Percentiles rank a stretch among this genome's conserved stretches.
phyloP scores from a whole-genome alignment of 2,797 vertebrate species.

The Alcedo quadribrachys region DNA sequence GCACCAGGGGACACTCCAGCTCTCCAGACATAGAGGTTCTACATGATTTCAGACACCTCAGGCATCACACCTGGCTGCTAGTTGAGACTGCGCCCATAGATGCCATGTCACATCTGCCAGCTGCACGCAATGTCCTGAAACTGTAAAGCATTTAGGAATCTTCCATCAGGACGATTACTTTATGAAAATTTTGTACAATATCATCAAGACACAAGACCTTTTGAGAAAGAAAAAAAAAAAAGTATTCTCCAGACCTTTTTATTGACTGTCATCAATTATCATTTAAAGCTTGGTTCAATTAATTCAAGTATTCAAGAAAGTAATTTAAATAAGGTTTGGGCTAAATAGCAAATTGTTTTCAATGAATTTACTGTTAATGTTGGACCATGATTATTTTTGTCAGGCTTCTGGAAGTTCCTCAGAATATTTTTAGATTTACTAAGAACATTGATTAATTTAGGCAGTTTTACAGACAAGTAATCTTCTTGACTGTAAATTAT shows the following conservation, averaged over 20 bases:
- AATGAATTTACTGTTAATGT: neutral
- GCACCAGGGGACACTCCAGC: constrained; percentile 2
- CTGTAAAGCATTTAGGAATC: neutral
- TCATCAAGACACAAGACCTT: neutral
- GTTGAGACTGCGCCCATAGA: neutral
- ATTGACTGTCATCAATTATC: neutral
- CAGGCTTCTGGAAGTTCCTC: neutral
- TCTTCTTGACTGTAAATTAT: neutral
- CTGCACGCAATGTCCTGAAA: neutral
- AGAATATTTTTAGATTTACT: neutral
- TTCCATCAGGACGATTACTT: neutral
- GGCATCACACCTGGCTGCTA: constrained; percentile 37
- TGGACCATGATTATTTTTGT: neutral
- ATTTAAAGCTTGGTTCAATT: neutral
- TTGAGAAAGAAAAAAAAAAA: neutral
- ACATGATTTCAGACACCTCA: neutral
- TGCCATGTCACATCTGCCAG: constrained; percentile 19
- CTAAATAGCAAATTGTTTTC: neutral
- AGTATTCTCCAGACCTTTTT: neutral
- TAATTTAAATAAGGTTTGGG: neutral
- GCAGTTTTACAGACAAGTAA: neutral
- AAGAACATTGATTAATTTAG: neutral
- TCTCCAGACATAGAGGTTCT: neutral
- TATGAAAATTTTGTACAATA: neutral
- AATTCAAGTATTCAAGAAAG: neutral